Percentiles rank a stretch among this genome's conserved stretches.
Conservation (phyloP, 2,113 vertebrate genomes). For the Indicator indicator region DNA sequence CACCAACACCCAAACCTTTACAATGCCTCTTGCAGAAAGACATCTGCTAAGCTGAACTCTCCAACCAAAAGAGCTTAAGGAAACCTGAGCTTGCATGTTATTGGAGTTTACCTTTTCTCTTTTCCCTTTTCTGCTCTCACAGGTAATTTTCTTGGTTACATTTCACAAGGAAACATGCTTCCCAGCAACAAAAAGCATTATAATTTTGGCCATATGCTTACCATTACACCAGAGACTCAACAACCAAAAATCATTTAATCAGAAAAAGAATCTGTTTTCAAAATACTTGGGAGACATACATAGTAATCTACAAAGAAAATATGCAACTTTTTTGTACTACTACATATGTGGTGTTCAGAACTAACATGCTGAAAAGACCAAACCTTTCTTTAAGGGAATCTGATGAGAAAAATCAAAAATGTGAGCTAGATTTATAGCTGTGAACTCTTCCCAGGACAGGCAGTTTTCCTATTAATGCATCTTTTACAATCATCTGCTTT, state of each 20-base stretch:
- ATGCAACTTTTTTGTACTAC: background rate
- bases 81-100: background rate
- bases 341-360: background rate
- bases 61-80: background rate
- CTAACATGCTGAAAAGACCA: background rate
- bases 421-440: background rate
- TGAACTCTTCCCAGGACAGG: background rate
- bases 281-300: background rate
- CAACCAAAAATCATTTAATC: background rate
- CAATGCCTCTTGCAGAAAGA: background rate
- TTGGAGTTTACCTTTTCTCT: conserved; percentile 16
- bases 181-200: background rate
- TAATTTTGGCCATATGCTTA: background rate
- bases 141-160: background rate
- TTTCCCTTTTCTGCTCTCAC: background rate
- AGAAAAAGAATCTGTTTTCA: background rate
- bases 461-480: background rate
- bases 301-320: background rate
- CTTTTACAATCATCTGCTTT: background rate
- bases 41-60: conserved; percentile 12
- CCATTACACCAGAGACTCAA: background rate
- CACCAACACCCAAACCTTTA: background rate
- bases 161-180: background rate
- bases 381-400: background rate
- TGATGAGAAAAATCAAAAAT: background rate